Evolutionary conservation across 2,113 vertebrate species (phyloP), one percentile per base, ranked within the genome.

Genomic region (Pseudorhombus dupliciocellatus): DNA sequence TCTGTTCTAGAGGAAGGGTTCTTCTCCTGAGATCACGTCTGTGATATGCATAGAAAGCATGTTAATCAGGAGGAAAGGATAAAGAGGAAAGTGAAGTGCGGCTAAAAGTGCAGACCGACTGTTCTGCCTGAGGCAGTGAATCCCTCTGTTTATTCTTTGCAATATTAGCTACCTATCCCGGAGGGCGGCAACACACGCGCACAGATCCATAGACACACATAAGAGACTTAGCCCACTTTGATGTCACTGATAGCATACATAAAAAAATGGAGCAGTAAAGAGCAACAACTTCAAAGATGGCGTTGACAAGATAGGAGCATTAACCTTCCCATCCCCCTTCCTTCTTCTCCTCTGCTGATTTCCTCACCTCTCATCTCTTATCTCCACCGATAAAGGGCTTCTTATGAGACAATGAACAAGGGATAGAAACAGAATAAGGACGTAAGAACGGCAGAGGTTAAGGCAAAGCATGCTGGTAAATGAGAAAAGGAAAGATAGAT

Each of bases 211-310:
- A 69, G 28, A 59, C 62, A 40, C 52, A 26, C 62, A 48, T 53
- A n/a, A 21, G 62, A 90, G 75, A 79, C 63, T 60, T 84, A 61
- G 54, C 84, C 83, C 60, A 84, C 90, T 93, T 93, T 93, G 91
- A 94, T 94, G 88, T 88, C 80, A 90, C 86, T 74, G 90, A 93
- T 93, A 89, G 71, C 78, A 66, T 80, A 53, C 55, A 58, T 63
- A 76, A 84, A 81, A 79, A 84, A 81, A 77, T 58, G 46, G 30
- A 79, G 73, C 46, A 4, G 66, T 77, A 83, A 86, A 87, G 83
- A 89, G 88, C 81, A 84, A 77, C 80, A 83, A 86, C 92, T 92
- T 94, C 90, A 93, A 93, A 93, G 92, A 89, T 85, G 37, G 50
- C 85, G 84, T 87, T 93, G 89, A 90, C 87, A 87, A 90, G 91